These are phyloP conservation scores for Helleia helle DNA, from an alignment of 2,888 invertebrate genomes.

Conservation along the genomic window DNA sequence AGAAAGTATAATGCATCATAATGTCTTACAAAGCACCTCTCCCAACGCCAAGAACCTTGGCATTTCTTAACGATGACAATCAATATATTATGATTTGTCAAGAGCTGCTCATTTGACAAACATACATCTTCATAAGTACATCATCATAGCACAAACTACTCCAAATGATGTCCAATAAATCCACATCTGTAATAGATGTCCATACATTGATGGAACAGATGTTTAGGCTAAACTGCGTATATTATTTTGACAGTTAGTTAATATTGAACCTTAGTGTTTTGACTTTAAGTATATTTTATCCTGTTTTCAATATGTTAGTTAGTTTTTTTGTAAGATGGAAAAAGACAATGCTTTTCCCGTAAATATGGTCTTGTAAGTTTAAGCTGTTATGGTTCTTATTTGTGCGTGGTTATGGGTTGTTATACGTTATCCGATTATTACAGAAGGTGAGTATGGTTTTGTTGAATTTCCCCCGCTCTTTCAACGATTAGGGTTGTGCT, in stretches of 20 bases:
- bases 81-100: too few species aligned
- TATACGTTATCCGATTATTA: slow-evolving; percentile 14
- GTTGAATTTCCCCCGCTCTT: slow-evolving; percentile 23
- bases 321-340: slow-evolving; percentile 1
- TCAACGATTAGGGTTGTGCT: slow-evolving; percentile 20
- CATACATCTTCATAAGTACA: slow-evolving; percentile 46
- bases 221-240: too few species aligned
- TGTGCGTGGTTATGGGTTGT: slow-evolving; percentile 10
- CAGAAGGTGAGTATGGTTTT: slow-evolving; percentile 24
- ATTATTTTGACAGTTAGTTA: too few species aligned
- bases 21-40: too few species aligned
- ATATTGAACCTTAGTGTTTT: too few species aligned
- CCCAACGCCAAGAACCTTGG: too few species aligned
- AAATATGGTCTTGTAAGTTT: slow-evolving; percentile 27
- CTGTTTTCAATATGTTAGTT: too few species aligned
- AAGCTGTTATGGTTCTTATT: slow-evolving; percentile 16
- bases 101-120: slow-evolving; percentile 14
- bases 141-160: slow-evolving; percentile 43
- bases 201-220: too few species aligned
- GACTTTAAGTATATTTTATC: too few species aligned
- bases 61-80: too few species aligned
- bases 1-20: too few species aligned
- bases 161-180: slow-evolving; percentile 47
- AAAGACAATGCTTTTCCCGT: slow-evolving; percentile 42
- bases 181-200: slow-evolving; percentile 45